Evolutionary conservation across 2,797 vertebrate species (phyloP).

Genomic region (Amblyopsis hoosieri): DNA sequence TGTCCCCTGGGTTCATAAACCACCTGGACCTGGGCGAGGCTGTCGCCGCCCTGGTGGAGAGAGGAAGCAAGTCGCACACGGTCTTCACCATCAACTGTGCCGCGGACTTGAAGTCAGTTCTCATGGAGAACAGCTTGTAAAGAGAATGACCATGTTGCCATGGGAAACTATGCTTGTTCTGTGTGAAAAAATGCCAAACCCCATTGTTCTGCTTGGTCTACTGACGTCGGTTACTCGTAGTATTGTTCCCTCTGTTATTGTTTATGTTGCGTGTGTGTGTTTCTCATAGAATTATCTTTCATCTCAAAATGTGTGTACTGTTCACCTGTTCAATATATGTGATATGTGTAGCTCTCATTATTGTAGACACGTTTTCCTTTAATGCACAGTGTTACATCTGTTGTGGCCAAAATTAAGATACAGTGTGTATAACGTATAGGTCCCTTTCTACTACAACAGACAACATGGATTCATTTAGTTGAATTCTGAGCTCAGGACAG

Average conservation of each 20-base stretch:
- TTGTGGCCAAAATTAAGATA: no score
- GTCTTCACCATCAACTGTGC: conserved; percentile 74
- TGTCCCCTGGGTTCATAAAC: conserved; percentile 76
- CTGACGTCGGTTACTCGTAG: conserved; percentile 1
- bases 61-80: conserved; percentile 63
- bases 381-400: no score
- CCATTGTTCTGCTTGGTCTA: conserved; percentile 2
- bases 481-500: no score
- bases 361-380: no score
- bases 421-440: no score
- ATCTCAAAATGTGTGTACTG: no score
- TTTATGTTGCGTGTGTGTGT: conserved; percentile 47
- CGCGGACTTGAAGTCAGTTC: conserved; percentile 76
- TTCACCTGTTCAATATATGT: no score
- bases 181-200: no score
- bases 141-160: background rate
- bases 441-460: no score
- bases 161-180: background rate
- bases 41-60: conserved; percentile 67
- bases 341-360: no score
- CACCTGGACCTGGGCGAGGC: conserved; percentile 80
- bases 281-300: conserved; percentile 12
- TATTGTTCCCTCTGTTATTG: conserved; percentile 16
- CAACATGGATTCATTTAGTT: no score
- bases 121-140: conserved; percentile 69